Base-by-base conservation (phyloP, 2,888 invertebrate genomes). In the Rhimphoctona megacephalus region DNA sequence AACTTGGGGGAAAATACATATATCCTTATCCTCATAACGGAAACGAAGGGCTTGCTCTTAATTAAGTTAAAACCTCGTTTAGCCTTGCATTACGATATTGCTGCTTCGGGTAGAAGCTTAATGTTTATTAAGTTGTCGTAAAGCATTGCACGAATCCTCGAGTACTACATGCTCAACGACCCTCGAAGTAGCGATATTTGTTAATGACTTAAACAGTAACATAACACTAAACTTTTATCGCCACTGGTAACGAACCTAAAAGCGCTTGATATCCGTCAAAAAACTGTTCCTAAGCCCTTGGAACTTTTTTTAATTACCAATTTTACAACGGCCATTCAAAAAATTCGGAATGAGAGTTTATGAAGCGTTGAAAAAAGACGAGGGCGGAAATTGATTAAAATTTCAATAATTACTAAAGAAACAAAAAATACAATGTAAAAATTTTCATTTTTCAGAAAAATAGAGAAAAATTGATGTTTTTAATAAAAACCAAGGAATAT, bases 81-180 rank as follows among this genome's bases (percentile, higher is more conserved):
- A n/a, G 14, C 57, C 39, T 70, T 57, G 57, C 52, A 22, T 54
- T 79, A 39, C 39, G 69, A 43, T 69, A 57, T 43, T 9, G 61
- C 33, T 49, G 49, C 33, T 17, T 57, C 33, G 57, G 30, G 69
- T 39, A 3, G 30, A 19, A 30, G 69, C 39, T 70, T 70, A 79
- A 79, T 70, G 79, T 79, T 70, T 79, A 70, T 79, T 70, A 79
- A 70, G 67, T 64, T 30, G 64, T 70, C 79, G 79, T 69, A 30
- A 70, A 54, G 69, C 43, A 70, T 69, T 33, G 57, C 25, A 36
- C 43, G n/a, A 43, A 49, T 11, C 11, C 54, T 30, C 17, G 25
- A 30, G 6, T 46, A 46, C 64, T 64, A 30, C 54, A 43, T 30
- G 69, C 39, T 69, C 39, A 57, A 70, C 43, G 57, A 79, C 30